phyloP scores from a whole-genome alignment of 2,888 invertebrate species.

The Hypsopygia costalis region DNA sequence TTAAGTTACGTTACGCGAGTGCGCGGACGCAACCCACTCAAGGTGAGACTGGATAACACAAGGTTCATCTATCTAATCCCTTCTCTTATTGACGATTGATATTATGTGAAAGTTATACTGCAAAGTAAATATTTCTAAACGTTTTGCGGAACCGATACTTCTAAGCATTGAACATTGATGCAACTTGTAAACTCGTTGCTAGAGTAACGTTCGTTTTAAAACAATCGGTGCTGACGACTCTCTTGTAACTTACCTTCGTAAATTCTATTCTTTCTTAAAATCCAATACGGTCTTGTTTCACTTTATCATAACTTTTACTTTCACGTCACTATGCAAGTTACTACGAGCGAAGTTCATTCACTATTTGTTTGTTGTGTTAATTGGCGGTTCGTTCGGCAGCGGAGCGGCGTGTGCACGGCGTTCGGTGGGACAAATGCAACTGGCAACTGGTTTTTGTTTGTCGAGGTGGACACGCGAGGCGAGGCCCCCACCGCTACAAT shows the following conservation, averaged over 20 bases:
- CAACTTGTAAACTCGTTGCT: conserved; percentile 8
- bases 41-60: conserved; percentile 52
- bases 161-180: background rate
- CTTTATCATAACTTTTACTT: conserved; percentile 63
- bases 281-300: conserved; percentile 42
- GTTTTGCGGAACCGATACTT: too few species aligned
- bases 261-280: conserved; percentile 17
- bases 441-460: conserved; percentile 52
- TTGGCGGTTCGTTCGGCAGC: conserved; percentile 15
- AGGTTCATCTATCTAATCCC: conserved; percentile 62
- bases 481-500: conserved; percentile 57
- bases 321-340: conserved; percentile 31
- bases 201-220: conserved; percentile 13
- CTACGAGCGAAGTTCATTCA: conserved; percentile 40
- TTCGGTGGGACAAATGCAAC: conserved; percentile 45
- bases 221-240: background rate
- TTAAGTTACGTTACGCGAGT: conserved; percentile 20
- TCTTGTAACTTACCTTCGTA: conserved; percentile 12
- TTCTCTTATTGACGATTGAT: conserved; percentile 49
- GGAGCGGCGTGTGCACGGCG: conserved; percentile 32
- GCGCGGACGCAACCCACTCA: conserved; percentile 45
- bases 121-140: too few species aligned
- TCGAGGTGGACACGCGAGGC: conserved; percentile 35
- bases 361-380: conserved; percentile 16
- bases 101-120: conserved; percentile 54